A percentile compares a stretch with the other conserved stretches of the same genome.
These are phyloP conservation scores for Indicator maculatus DNA, from an alignment of 2,113 vertebrate species.

Conservation along the genomic window DNA sequence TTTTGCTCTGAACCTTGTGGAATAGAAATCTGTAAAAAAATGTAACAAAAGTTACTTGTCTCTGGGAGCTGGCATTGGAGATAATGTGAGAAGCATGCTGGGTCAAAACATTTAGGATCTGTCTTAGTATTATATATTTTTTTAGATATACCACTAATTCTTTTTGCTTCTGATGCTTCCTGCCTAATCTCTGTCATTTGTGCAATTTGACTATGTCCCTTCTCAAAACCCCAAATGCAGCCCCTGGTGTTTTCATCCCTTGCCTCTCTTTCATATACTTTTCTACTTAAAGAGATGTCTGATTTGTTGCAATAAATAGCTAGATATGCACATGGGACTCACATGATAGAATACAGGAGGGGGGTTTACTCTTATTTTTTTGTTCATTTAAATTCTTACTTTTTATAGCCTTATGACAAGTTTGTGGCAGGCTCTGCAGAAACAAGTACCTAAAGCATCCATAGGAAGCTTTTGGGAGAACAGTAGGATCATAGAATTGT, in stretches of 20 bases:
- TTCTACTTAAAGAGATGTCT: background rate
- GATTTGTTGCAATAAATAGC: background rate
- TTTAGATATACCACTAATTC: background rate
- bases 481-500: too few relatives aligned
- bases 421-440: background rate
- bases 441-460: background rate
- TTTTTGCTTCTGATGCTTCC: background rate
- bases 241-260: background rate
- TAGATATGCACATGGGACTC: background rate
- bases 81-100: background rate
- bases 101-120: background rate
- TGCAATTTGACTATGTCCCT: background rate
- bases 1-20: background rate
- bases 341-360: background rate
- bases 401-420: background rate
- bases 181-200: background rate
- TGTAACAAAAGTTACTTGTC: background rate
- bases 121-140: background rate
- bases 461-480: background rate
- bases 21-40: background rate
- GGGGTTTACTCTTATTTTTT: background rate
- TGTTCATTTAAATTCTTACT: too few relatives aligned
- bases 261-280: background rate
- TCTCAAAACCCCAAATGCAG: background rate
- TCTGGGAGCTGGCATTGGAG: background rate